Evolutionary conservation across 2,797 vertebrate genomes (phyloP).

Genomic region (Poeciliopsis infans): DNA sequence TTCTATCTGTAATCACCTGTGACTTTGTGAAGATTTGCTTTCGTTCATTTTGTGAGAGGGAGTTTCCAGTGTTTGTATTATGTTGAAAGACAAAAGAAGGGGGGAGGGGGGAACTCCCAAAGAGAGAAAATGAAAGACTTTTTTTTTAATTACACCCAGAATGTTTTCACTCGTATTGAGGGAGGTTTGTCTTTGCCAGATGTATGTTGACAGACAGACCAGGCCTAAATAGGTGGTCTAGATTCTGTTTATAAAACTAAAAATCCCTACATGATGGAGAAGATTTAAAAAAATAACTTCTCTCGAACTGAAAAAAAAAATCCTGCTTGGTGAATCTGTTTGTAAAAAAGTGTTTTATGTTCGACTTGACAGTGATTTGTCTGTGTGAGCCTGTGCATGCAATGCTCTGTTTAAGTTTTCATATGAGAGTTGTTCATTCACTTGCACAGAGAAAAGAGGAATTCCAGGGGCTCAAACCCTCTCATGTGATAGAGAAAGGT

Average conservation of each 20-base stretch:
- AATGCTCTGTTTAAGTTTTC: slow-evolving; percentile 60
- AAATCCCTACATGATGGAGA: slow-evolving; percentile 50
- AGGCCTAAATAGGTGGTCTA: slow-evolving; percentile 56
- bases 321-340: slow-evolving; percentile 24
- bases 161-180: slow-evolving; percentile 46
- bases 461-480: neutral
- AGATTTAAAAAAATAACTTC: slow-evolving; percentile 40
- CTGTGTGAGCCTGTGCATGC: slow-evolving; percentile 42
- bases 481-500: neutral
- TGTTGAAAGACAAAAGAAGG: slow-evolving; percentile 53
- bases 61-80: slow-evolving; percentile 25
- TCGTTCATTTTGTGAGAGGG: slow-evolving; percentile 28
- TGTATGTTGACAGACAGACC: slow-evolving; percentile 57
- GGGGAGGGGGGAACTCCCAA: slow-evolving; percentile 22
- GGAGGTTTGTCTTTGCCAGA: slow-evolving; percentile 53
- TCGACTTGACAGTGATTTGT: slow-evolving; percentile 33
- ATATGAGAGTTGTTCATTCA: slow-evolving; percentile 30
- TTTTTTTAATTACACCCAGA: slow-evolving; percentile 49
- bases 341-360: slow-evolving; percentile 38
- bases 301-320: slow-evolving; percentile 6
- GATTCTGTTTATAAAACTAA: slow-evolving; percentile 64
- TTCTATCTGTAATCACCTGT: slow-evolving; percentile 55
- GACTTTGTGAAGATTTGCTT: slow-evolving; percentile 35
- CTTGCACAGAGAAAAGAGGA: neutral
- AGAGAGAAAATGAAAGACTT: slow-evolving; percentile 38